phyloP scores from a whole-genome alignment of 1,140 invertebrate species.

The Triops cancriformis region DNA sequence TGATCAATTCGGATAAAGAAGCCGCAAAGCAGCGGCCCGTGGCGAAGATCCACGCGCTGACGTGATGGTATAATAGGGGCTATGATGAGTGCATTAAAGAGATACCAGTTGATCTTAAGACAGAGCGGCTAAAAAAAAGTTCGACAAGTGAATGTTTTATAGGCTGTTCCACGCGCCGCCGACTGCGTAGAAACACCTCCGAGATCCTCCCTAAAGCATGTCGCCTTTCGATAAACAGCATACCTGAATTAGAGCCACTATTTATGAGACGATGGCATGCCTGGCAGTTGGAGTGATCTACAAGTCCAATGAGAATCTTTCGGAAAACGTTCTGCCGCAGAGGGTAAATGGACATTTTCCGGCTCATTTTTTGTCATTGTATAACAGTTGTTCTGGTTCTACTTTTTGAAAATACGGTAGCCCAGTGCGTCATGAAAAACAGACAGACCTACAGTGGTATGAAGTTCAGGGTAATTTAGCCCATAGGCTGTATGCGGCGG shows the following conservation, averaged over 20 bases:
- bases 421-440: background rate
- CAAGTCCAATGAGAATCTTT: conserved; percentile 2
- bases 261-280: background rate
- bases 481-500: background rate
- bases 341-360: background rate
- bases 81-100: conserved; percentile 5
- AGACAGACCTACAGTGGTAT: too few species aligned
- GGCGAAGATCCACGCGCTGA: background rate
- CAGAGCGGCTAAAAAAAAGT: background rate
- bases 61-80: background rate
- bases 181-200: background rate
- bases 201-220: background rate
- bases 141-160: background rate
- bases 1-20: background rate
- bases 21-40: background rate
- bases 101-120: background rate
- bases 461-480: background rate
- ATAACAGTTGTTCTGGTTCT: background rate
- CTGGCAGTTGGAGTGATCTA: background rate
- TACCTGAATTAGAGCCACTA: background rate
- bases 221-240: background rate
- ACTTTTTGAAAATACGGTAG: background rate
- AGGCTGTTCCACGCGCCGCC: background rate
- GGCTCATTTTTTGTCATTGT: background rate
- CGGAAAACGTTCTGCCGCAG: background rate